phyloP scores from a whole-genome alignment of 2,113 vertebrate genomes.

The Chinchilla lanigera region DNA sequence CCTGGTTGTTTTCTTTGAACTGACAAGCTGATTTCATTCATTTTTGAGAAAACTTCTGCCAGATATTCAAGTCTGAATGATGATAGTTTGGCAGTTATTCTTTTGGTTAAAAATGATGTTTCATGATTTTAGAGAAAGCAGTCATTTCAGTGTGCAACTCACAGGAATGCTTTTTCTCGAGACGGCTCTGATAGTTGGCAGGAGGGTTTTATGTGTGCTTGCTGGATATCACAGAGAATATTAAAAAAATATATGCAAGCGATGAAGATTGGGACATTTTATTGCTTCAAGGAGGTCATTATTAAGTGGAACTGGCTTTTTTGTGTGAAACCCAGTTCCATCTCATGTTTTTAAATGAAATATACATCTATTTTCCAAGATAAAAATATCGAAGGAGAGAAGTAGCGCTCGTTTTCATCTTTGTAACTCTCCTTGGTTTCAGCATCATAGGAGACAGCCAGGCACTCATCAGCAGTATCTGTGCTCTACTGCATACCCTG shows the following conservation, averaged over 20 bases:
- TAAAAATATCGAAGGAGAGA: background rate
- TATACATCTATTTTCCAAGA: background rate
- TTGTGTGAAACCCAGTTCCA: background rate
- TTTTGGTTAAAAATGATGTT: conserved; percentile 18
- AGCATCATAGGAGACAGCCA: no score
- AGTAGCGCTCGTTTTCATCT: background rate
- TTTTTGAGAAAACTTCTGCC: background rate
- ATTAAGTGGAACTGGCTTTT: background rate
- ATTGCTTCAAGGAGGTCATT: background rate
- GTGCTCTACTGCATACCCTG: background rate
- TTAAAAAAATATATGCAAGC: background rate
- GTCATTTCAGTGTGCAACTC: background rate
- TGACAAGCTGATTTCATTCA: background rate
- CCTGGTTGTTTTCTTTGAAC: background rate
- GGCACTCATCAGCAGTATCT: background rate
- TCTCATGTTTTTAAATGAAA: background rate
- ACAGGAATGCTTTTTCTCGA: background rate
- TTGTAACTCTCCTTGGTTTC: no score
- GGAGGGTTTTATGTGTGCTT: background rate
- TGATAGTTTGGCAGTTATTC: background rate
- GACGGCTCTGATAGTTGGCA: background rate
- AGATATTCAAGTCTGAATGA: background rate
- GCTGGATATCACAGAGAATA: background rate
- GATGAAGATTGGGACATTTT: background rate
- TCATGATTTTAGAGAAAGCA: background rate